A percentile compares a stretch with the other conserved stretches of the same genome.
These are phyloP conservation scores for Aphaenogaster rudis DNA, from an alignment of 1,140 invertebrate species.

Conservation along the genomic window DNA sequence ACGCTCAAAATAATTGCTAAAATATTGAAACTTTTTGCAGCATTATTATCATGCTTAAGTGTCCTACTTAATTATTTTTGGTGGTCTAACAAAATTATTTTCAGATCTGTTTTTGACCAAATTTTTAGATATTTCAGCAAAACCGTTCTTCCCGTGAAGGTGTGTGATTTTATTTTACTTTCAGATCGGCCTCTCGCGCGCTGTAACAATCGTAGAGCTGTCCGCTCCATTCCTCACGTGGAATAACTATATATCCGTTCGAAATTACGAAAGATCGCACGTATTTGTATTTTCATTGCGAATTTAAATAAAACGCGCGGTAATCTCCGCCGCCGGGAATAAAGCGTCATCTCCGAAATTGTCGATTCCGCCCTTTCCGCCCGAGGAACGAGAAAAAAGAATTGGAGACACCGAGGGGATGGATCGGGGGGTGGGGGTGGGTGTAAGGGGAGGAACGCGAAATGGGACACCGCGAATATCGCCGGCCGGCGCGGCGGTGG, in stretches of 20 bases:
- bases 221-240: constrained; percentile 34
- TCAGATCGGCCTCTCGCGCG: not conserved
- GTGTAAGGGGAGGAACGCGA: not conserved
- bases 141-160: no score
- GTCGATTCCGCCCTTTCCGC: not conserved
- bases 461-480: constrained; percentile 65
- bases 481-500: constrained; percentile 42
- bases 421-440: not conserved
- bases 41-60: no score
- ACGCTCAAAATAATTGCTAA: no score
- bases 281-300: not conserved
- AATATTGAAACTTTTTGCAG: no score
- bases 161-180: constrained; percentile 20
- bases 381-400: not conserved
- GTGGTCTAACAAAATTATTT: no score
- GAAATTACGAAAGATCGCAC: not conserved
- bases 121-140: no score
- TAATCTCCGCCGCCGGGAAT: not conserved
- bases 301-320: constrained; percentile 3
- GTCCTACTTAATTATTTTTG: no score
- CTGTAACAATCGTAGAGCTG: constrained; percentile 2
- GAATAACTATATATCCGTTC: not conserved
- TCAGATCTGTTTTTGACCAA: no score
- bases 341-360: not conserved
- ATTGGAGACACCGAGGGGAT: not conserved